phyloP scores from a whole-genome alignment of 2,888 invertebrate species.

The Shargacucullia verbasci region DNA sequence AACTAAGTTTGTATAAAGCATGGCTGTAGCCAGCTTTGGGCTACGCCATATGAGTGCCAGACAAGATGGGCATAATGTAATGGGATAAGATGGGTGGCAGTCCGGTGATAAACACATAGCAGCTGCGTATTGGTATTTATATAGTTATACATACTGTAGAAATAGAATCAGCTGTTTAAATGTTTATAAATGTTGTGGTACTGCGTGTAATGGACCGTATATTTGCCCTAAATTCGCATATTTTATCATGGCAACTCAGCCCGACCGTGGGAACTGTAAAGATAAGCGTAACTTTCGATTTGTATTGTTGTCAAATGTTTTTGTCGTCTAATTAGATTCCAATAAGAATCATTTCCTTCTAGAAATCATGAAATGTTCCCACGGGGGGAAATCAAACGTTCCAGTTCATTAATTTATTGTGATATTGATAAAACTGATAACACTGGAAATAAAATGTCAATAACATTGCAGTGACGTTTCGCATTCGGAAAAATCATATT shows the following conservation, averaged over 20 bases:
- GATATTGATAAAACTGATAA: conserved; percentile 70
- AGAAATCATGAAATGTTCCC: conserved; percentile 60
- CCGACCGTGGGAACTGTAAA: conserved; percentile 75
- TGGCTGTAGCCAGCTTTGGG: too few relatives aligned
- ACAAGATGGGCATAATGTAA: too few relatives aligned
- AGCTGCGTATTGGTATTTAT: too few relatives aligned
- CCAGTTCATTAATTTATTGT: conserved; percentile 39
- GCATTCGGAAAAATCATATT: conserved; percentile 75
- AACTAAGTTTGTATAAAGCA: too few relatives aligned
- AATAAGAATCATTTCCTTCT: conserved; percentile 68
- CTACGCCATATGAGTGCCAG: too few relatives aligned
- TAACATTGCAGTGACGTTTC: conserved; percentile 83
- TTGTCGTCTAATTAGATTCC: conserved; percentile 70
- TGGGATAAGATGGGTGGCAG: too few relatives aligned
- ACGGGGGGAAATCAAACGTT: conserved; percentile 34
- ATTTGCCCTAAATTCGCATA: conserved; percentile 69
- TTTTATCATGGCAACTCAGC: conserved; percentile 72
- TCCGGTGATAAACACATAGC: too few relatives aligned
- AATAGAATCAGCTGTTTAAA: too few relatives aligned
- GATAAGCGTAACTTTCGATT: conserved; percentile 77
- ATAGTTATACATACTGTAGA: too few relatives aligned
- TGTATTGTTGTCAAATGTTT: conserved; percentile 74
- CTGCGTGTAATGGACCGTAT: conserved; percentile 65
- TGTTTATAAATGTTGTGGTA: not conserved
- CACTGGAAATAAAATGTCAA: conserved; percentile 77